Base-by-base conservation (phyloP, 2,888 invertebrate species). In the Cryptocephalus moraei region DNA sequence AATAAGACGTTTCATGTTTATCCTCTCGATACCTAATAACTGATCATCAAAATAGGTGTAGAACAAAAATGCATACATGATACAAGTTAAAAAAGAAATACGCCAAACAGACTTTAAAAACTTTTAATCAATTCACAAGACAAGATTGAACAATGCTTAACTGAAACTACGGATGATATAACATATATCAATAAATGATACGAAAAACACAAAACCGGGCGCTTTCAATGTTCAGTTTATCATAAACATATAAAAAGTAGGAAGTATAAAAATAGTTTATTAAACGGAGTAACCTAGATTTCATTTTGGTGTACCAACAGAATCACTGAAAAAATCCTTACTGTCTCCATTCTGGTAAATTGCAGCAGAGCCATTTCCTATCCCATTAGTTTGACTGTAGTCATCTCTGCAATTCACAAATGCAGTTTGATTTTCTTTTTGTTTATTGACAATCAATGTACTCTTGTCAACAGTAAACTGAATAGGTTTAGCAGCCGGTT, bases 401-500 rank as follows among this genome's bases (percentile, higher is more conserved):
- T 12, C 36, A 12, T 36, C 36, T 36, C 22, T 22, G 22, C 22
- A 22, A 22, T 22, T 22, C 22, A 22, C 22, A 22, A 22, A 6
- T 22, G 6, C 22, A 22, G 2, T 22, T 22, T 22, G 22, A 22
- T 22, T 22, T 22, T 22, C 22, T 22, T 22, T 41, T 9, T 42
- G 22, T 31, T 42, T 32, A 32, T 43, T 43, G 13, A 43, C 43
- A 33, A 43, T 43, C 36, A 43, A 45, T 60, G 79, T 82, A 0
- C 77, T 73, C 67, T 96, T 96, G 70, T 97, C 94, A 0, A 97
- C 94, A 0, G 97, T 97, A 69, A 99, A 97, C 67, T 99, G 94
- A 58, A 97, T 92, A 6, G 97, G 93, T 68, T 91, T 86, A 1
- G 89, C 93, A 1, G 97, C 97, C 8, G 97, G 92, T 67, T 94